These are phyloP conservation scores for Sebastes vulpes DNA, from an alignment of 2,797 vertebrate genomes.

Conservation along the genomic window DNA sequence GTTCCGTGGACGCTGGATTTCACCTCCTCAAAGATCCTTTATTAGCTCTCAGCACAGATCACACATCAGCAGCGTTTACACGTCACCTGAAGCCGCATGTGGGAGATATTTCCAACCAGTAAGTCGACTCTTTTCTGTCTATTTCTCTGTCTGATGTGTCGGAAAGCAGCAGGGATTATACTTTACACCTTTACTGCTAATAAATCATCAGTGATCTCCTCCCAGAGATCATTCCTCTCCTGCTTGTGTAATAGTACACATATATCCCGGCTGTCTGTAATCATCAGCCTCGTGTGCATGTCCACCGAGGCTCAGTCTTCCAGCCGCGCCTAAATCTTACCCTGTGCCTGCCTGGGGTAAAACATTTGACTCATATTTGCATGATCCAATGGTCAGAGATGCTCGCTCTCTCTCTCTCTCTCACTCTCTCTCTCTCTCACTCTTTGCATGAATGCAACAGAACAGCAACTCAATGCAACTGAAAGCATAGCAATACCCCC, in stretches of 20 bases:
- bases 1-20: slow-evolving; percentile 46
- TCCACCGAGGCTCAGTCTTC: slow-evolving; percentile 20
- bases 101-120: slow-evolving; percentile 47
- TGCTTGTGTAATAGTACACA: neutral
- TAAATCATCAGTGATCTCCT: neutral
- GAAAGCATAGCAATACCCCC: neutral
- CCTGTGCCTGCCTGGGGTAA: slow-evolving; percentile 41
- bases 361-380: slow-evolving; percentile 86
- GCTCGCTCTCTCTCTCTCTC: slow-evolving; percentile 2
- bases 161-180: neutral
- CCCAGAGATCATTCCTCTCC: neutral
- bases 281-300: neutral
- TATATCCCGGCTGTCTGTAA: neutral
- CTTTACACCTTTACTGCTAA: neutral
- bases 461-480: neutral
- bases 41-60: neutral
- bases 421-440: neutral
- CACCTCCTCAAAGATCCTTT: neutral
- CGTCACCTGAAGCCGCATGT: slow-evolving; percentile 16
- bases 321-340: slow-evolving; percentile 63
- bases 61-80: neutral
- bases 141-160: neutral
- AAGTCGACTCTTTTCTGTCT: slow-evolving; percentile 32
- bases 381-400: slow-evolving; percentile 64
- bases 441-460: slow-evolving; percentile 9